Evolutionary conservation across 2,113 vertebrate species (phyloP), one percentile per base, ranked within the genome.

Genomic region (Deroptyus accipitrinus): DNA sequence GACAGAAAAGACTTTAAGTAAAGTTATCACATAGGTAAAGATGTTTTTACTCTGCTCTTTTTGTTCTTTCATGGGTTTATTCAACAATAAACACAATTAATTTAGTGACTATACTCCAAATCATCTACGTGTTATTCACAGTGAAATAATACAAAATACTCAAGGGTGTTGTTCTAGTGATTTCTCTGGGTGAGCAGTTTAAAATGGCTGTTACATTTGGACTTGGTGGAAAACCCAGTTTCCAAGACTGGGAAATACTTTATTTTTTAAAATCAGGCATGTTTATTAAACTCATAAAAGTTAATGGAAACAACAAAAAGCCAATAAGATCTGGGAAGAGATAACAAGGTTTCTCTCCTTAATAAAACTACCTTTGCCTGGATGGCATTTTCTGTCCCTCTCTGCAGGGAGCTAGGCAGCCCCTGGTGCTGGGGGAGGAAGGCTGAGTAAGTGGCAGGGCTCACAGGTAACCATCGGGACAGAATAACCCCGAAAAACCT

Each of bases 231-330:
- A 94, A 93, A 95, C 88, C 85, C 46, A 59, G 83, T 97, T 95
- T 95, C 44, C 63, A 76, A 41, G 75, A 41, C 82, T 7, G 7
- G 37, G 54, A 77, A 91, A 74, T 41, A 68, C 30, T 89, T 74
- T 70, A 7, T 86, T 91, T 94, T 95, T 88, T 24, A 19, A 86
- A 91, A 67, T 74, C 4, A 22, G n/a, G 31, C 46, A 74, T 83
- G 39, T 92, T 97, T 96, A 93, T 95, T 93, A 92, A 92, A 93
- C 63, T 92, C 63, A 17, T 88, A 81, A 77, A 95, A 96, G 46
- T 77, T 88, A 96, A 93, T 90, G 48, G 79, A 80, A 93, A 70
- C n/a, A 74, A 55, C 78, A 94, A 92, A 92, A 94, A 83, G 14
- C 67, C 72, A 70, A 4, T 85, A 69, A 64, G 13, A 61, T 49